Evolutionary conservation across 1,140 invertebrate species (phyloP).

Genomic region (Saccostrea echinata): DNA sequence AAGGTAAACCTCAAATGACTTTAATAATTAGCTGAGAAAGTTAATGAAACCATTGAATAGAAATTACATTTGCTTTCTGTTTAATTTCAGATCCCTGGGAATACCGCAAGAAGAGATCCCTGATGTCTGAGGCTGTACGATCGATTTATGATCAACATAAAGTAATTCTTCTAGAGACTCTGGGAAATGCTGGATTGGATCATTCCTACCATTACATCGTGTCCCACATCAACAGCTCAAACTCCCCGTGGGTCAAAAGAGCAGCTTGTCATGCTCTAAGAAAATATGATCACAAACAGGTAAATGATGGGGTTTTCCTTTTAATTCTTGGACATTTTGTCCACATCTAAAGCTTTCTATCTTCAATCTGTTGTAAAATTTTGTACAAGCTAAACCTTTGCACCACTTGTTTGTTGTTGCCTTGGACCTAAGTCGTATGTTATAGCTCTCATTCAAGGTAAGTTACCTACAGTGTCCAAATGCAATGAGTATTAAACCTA

Average conservation of each 20-base stretch:
- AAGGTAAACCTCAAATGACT: no score
- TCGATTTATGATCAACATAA: conserved; percentile 38
- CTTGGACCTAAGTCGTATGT: no score
- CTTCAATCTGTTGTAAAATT: no score
- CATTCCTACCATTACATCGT: conserved; percentile 53
- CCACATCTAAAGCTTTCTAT: no score
- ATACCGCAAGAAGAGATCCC: conserved; percentile 43
- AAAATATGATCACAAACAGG: conserved; percentile 51
- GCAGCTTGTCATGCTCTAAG: conserved; percentile 55
- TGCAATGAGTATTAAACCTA: no score
- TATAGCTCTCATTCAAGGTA: no score
- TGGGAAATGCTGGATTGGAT: conserved; percentile 53
- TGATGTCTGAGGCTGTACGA: conserved; percentile 20
- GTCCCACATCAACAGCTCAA: conserved; percentile 57
- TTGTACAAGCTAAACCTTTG: no score
- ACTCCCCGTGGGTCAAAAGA: conserved; percentile 56
- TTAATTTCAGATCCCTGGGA: conserved; percentile 51
- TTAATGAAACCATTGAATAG: no score
- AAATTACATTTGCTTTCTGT: not conserved
- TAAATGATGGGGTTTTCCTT: not conserved
- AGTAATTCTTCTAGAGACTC: conserved; percentile 50
- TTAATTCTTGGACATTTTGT: not conserved
- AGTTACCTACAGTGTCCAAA: no score
- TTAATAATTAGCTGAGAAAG: no score
- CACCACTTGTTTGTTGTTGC: no score